Evolutionary conservation across 2,113 vertebrate species (phyloP), one percentile per base, ranked within the genome.

Genomic region (Ailurus styani): DNA sequence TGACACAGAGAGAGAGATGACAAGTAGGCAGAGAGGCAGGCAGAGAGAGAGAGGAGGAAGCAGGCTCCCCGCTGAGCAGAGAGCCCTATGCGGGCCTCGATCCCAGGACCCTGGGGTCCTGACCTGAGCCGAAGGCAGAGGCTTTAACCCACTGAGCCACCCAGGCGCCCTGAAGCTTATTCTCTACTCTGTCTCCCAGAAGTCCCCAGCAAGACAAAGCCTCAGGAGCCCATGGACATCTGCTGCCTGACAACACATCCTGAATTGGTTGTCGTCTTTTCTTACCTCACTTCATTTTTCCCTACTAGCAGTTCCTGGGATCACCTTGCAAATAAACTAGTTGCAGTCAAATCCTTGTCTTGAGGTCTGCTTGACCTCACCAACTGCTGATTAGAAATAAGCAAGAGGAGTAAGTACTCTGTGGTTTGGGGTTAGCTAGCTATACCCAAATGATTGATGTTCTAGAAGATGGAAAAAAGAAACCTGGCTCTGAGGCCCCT

Each of bases 341-440:
- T 60, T 72, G 54, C 20, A 87, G 29, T 87, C 17, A 88, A 72
- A 94, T 88, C n/a, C 27, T 87, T 73, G 5, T 89, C 42, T 87
- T 29, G 29, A 10, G 12, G 62, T 96, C 17, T 31, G 20, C 73
- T 60, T 91, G 66, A 62, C 60, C 3, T 77, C 62, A 72, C 2
- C 85, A 50, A 85, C 52, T 83, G 42, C 85, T 34, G 47, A 72
- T 50, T 91, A 93, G 34, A 97, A 91, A 72, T 94, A 84, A 96
- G 18, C 4, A 91, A 91, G 79, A 86, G 45, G 54, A 90, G 23
- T 93, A 83, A 37, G 6, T 37, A 47, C 37, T 81, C 40, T 89
- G 6, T 95, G 81, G n/a, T 88, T 86, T 68, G 25, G n/a, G n/a
- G 17, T 40, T 14, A 93, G 17, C 45, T 14, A 93, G 55, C 66